Evolutionary conservation across 2,888 invertebrate genomes (phyloP), one percentile per base, ranked within the genome.

Genomic region (Ischnus inquisitorius): DNA sequence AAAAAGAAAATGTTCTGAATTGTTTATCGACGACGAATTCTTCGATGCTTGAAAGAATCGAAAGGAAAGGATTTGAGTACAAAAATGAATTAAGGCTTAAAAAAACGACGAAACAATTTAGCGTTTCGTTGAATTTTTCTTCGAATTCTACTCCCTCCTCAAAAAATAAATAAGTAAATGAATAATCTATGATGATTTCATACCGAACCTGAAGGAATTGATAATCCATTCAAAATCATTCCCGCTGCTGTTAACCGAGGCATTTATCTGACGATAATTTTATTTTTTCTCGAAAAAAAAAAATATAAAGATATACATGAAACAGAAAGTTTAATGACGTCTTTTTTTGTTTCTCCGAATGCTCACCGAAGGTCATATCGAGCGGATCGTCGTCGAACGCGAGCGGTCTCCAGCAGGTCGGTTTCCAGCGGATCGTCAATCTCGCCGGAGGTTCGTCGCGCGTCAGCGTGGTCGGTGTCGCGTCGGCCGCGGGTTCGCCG

Each of bases 351-450:
- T n/a, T 16, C 10, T 10, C n/a, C 22, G 6, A 16, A 43, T 39
- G 41, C 5, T 34, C 8, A 48, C 34, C 28, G 43, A 54, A 94
- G 94, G 93, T 94, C 60, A 89, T 93, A 87, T 91, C 92, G 43
- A 91, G 90, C 77, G 90, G 90, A 78, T 90, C 91, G 12, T 90
- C 92, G 19, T 90, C 92, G 74, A 93, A 88, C 78, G 88, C 93
- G 8, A 91, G 91, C 41, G 85, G 91, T 67, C 85, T 92, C 46
- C 93, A 94, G 83, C 94, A 94, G 89, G 92, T 94, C 46, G 94
- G 94, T 41, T 94, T 95, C 71, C 94, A 95, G 34, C 94, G 95
- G 62, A 94, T 95, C 80, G 94, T 95, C 85, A 95, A 94, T 88
- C 94, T 95, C 79, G 87, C 90, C 16, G 88, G 89, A 19, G 85